These are phyloP conservation scores for Myocastor coypus DNA, from an alignment of 2,113 vertebrate species.

Conservation along the genomic window DNA sequence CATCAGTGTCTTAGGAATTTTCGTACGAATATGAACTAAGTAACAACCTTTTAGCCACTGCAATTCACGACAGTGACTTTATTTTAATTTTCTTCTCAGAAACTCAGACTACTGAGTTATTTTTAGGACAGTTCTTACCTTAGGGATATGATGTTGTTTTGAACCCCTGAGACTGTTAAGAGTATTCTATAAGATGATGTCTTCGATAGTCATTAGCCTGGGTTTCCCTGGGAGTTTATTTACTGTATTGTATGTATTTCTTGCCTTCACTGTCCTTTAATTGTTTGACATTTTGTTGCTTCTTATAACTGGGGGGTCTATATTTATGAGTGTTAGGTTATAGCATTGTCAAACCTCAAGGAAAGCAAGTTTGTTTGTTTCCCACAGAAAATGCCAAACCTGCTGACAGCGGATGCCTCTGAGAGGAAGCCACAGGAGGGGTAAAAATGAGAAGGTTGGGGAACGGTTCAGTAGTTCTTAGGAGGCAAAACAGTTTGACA, in stretches of 20 bases:
- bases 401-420: not conserved
- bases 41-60: not conserved
- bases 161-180: not conserved
- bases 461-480: not conserved
- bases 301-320: not conserved
- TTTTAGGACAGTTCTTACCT: constrained; percentile 23
- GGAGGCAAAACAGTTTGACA: not conserved
- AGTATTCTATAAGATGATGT: not conserved
- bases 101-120: not conserved
- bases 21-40: not conserved
- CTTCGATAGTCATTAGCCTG: not conserved
- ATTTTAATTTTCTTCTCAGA: not conserved
- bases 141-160: not conserved
- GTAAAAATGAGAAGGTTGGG: not conserved
- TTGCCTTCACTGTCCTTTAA: constrained; percentile 3
- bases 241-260: not conserved
- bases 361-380: not conserved
- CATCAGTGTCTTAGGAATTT: not conserved
- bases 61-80: too few relatives aligned
- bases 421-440: not conserved
- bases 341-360: not conserved
- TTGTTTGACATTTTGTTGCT: not conserved
- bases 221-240: not conserved
- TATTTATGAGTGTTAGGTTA: not conserved
- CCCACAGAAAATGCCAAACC: not conserved